These are phyloP conservation scores for Arvicanthis niloticus DNA, from an alignment of 2,113 vertebrate species.

Conservation along the genomic window DNA sequence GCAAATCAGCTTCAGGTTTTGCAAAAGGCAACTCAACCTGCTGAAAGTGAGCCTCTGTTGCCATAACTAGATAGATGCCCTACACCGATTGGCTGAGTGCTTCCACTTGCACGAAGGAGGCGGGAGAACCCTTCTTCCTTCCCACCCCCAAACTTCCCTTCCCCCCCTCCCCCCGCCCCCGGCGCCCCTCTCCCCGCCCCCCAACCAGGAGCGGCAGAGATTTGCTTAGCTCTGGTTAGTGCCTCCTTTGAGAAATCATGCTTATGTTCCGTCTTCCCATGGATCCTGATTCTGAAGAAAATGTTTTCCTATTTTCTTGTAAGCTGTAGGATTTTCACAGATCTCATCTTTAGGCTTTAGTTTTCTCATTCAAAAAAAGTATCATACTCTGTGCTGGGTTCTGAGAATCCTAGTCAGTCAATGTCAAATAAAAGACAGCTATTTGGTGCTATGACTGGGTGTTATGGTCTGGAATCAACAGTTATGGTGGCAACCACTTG, in stretches of 20 bases:
- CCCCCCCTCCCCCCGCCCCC: no score
- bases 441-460: neutral
- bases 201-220: neutral
- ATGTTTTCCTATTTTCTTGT: neutral
- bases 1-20: neutral
- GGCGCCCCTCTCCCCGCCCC: neutral
- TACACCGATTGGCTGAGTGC: slow-evolving; percentile 16
- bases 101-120: neutral
- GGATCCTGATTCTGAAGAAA: neutral
- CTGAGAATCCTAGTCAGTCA: neutral
- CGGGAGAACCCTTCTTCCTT: neutral
- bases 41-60: neutral
- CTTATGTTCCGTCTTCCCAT: neutral
- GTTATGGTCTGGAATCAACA: neutral
- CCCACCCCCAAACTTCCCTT: no score
- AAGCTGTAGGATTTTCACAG: neutral
- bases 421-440: neutral
- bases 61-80: slow-evolving; percentile 24
- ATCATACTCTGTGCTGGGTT: neutral
- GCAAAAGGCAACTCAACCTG: rapidly evolving
- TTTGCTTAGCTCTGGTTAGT: neutral
- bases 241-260: rapidly evolving
- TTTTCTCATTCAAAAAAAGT: neutral
- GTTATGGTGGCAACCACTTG: neutral
- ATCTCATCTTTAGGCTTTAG: neutral